Base-by-base conservation (phyloP, 2,113 vertebrate genomes). In the Helogale parvula region DNA sequence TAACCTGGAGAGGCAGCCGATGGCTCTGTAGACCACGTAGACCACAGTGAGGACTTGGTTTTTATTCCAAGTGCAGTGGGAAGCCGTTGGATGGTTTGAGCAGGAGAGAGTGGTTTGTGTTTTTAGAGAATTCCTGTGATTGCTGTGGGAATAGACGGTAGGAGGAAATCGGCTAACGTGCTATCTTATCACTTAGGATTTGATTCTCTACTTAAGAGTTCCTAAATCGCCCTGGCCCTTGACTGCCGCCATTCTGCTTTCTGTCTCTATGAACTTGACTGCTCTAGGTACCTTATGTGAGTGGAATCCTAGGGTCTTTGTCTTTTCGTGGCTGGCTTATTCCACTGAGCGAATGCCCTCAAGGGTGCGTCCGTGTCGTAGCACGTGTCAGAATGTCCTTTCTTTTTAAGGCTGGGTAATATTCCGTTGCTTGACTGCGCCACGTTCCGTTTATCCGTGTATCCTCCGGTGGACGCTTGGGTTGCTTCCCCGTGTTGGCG, bases 11-110 rank as follows among this genome's bases (percentile, higher is more conserved):
- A 1, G 74, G 35, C 85, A 5, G 47, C 83, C 35, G 3, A 0
- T 15, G 77, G 10, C 9, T 87, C 21, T 0, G 0, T 41, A 0
- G 4, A 60, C 25, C 47, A 29, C 0, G 0, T 41, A 0, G 4
- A 60, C 25, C 47, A 29, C 3, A 2, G 41, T 2, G 17, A 38
- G 77, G 57, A 33, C 79, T 45, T 50, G 33, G 33, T 7, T 72
- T 81, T 45, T 57, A 15, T 12, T 33, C 69, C 33, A 50, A 10
- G 77, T 41, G 11, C 69, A 11, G 14, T 45, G 25, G 57, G n/a
- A 47, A 71, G 72, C 81, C 38, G 0, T 2, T 1, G 63, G 60
- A 10, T 38, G 38, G 35, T 31, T 14, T 35, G 15, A 2, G 9
- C n/a, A 50, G 79, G 60, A 12, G 17, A 38, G 27, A 27, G 27